phyloP scores from a whole-genome alignment of 2,888 invertebrate genomes.

The Cephus nigrinus region DNA sequence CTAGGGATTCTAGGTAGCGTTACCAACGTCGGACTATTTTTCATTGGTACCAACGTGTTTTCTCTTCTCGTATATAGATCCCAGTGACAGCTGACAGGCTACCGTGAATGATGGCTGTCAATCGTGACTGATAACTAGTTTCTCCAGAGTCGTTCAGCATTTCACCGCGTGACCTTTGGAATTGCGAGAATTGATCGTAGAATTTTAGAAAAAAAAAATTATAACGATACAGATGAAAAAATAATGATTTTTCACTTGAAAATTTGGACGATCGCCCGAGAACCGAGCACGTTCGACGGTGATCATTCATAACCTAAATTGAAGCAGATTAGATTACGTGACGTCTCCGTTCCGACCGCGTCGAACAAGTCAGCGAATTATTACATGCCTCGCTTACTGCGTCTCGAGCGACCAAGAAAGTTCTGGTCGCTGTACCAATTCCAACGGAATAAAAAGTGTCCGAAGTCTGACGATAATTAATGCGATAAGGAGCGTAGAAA shows the following conservation, averaged over 20 bases:
- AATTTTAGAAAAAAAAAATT: background rate
- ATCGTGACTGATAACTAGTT: background rate
- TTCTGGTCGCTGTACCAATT: background rate
- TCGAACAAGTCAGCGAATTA: background rate
- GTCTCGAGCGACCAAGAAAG: background rate
- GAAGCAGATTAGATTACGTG: constrained; percentile 20
- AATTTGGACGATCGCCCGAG: background rate
- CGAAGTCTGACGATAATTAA: background rate
- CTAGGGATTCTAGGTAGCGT: background rate
- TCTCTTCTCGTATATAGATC: background rate
- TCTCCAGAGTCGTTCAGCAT: background rate
- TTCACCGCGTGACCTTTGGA: background rate
- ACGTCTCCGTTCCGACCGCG: constrained; percentile 9
- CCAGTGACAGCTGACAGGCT: background rate
- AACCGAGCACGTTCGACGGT: background rate
- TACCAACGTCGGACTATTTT: background rate
- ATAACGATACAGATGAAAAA: background rate
- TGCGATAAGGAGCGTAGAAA: background rate
- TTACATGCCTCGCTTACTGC: background rate
- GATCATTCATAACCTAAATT: constrained; percentile 12
- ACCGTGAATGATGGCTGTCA: background rate
- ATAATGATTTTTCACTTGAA: background rate
- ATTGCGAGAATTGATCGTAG: background rate
- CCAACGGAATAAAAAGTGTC: background rate
- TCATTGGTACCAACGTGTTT: background rate